Base-by-base conservation (phyloP, 2,888 invertebrate genomes). In the Pollenia griseotomentosa region DNA sequence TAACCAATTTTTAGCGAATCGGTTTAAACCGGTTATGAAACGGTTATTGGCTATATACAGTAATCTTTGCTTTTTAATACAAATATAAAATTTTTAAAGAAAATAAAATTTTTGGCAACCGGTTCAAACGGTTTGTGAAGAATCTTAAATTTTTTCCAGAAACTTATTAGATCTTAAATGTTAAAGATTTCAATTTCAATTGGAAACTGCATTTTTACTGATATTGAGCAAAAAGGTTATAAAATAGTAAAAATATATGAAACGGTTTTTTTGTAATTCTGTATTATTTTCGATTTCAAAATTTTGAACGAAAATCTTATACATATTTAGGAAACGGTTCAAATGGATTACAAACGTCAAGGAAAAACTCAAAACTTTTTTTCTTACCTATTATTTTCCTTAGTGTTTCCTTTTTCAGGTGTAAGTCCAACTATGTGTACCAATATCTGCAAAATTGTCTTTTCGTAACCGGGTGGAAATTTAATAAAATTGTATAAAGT, bases 361-460 rank as follows among this genome's bases (percentile, higher is more conserved):
- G 33, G 33, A 6, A 5, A 33, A 33, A 33, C 6, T 33, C 33
- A 0, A 33, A 57, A 19, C 12, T n/a, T 57, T 12, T 14, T 16
- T 44, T 40, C 65, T 86, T 46, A 77, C 77, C 84, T 46, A 11
- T 73, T 66, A 59, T 55, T 84, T 16, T 59, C 46, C 12, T 57
- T 51, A 42, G 14, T 66, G 44, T 51, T 42, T 33, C 33, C 33
- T 16, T 65, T 65, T 11, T 1, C 46, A 40, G 75, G 63, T 55
- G 48, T 55, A 14, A 63, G 40, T 80, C 55, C 83, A 68, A 70
- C 46, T 16, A 14, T n/a, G 11, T 63, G 51, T 33, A 11, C 57
- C 14, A 71, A 61, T 46, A 16, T 68, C 40, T 81, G 68, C 68
- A 48, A 70, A 44, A 63, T 19, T 48, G 33, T 75, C n/a, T 44